These are phyloP conservation scores for Agonum fuliginosum DNA, from an alignment of 2,888 invertebrate genomes.

Conservation along the genomic window DNA sequence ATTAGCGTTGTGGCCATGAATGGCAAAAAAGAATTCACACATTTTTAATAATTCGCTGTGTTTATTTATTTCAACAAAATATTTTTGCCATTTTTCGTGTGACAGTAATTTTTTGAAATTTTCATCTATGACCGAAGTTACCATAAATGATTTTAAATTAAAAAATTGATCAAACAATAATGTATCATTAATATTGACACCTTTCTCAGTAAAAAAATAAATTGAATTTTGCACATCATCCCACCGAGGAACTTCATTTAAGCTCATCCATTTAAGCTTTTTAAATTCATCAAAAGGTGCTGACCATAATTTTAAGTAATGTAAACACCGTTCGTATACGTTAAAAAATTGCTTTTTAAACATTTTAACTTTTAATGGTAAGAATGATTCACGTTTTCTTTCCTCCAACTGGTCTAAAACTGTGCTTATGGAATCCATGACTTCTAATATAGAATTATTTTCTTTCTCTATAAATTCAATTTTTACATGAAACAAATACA, in stretches of 20 bases:
- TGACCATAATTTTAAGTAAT: slow-evolving; percentile 61
- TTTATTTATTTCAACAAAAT: too few species aligned
- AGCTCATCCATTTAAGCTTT: slow-evolving; percentile 60
- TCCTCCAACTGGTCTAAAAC: too few species aligned
- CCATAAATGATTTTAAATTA: slow-evolving; percentile 54
- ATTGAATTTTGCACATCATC: slow-evolving; percentile 59
- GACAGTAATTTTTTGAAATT: slow-evolving; percentile 55
- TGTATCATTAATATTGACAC: slow-evolving; percentile 58
- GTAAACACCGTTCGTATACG: too few species aligned
- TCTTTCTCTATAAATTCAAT: too few species aligned
- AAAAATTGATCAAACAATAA: slow-evolving; percentile 61
- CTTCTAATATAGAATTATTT: too few species aligned
- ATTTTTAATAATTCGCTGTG: too few species aligned
- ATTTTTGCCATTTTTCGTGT: slow-evolving; percentile 57
- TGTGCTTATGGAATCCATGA: too few species aligned
- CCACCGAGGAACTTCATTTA: slow-evolving; percentile 59
- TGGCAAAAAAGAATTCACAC: slow-evolving; percentile 43
- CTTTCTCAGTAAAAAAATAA: slow-evolving; percentile 58
- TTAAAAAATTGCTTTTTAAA: too few species aligned
- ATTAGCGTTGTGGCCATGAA: slow-evolving; percentile 51
- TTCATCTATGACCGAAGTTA: slow-evolving; percentile 48
- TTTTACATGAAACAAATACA: too few species aligned
- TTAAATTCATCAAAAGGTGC: slow-evolving; percentile 59
- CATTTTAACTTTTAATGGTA: too few species aligned
- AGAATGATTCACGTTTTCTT: too few species aligned